Conservation (phyloP, 1,140 invertebrate genomes). For the Pseudomyrmex concolor region DNA sequence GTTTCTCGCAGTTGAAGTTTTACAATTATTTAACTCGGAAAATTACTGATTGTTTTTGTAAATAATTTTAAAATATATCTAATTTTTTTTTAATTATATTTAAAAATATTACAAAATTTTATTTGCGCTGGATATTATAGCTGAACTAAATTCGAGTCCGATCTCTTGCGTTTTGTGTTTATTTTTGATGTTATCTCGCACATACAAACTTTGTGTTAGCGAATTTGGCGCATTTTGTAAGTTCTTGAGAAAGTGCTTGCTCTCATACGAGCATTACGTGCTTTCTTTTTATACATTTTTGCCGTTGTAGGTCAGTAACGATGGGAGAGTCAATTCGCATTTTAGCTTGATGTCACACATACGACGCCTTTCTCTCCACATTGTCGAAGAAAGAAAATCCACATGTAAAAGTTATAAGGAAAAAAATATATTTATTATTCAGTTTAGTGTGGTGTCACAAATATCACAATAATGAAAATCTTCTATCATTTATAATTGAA, state of each 20-base stretch:
- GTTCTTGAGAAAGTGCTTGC: slow-evolving; percentile 20
- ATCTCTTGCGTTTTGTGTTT: slow-evolving; percentile 9
- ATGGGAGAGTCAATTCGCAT: slow-evolving; percentile 13
- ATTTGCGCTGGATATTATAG: not conserved
- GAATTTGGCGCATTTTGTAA: slow-evolving; percentile 24
- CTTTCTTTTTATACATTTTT: slow-evolving; percentile 21
- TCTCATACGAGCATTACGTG: slow-evolving; percentile 10
- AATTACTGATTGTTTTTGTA: too few relatives aligned
- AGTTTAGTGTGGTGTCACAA: not conserved
- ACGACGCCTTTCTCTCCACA: not conserved
- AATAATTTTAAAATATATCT: too few relatives aligned
- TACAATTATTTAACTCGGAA: too few relatives aligned
- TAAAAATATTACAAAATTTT: not conserved
- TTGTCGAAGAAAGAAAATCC: not conserved
- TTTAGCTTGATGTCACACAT: not conserved
- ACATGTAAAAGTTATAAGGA: not conserved
- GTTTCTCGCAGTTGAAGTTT: too few relatives aligned
- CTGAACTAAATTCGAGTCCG: slow-evolving; percentile 19
- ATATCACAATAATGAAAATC: not conserved
- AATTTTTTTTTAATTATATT: too few relatives aligned
- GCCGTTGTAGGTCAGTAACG: slow-evolving; percentile 6
- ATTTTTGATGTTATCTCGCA: slow-evolving; percentile 20
- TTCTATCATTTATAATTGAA: not conserved
- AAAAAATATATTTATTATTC: not conserved
- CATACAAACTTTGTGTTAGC: not conserved